phyloP scores from a whole-genome alignment of 2,888 invertebrate species.

The Trissonchulus sp. region DNA sequence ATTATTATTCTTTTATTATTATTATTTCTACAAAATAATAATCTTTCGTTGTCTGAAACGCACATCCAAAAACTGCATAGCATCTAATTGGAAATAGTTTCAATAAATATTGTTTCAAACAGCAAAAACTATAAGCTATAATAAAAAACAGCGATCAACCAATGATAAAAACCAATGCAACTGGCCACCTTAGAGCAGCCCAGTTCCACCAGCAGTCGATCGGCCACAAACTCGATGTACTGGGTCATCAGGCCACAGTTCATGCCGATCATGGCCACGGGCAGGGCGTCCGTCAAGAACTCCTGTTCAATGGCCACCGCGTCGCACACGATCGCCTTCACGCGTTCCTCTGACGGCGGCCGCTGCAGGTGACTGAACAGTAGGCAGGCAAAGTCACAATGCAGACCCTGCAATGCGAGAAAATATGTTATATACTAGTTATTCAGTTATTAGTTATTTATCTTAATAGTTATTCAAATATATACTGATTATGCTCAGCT shows the following conservation, averaged over 20 bases:
- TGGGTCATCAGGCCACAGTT: constrained; percentile 88
- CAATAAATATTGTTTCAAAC: too few species aligned
- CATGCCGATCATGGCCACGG: constrained; percentile 92
- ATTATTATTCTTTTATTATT: too few species aligned
- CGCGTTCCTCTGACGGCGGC: constrained; percentile 70
- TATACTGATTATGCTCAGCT: too few species aligned
- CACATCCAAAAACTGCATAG: too few species aligned
- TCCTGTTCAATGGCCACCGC: constrained; percentile 88
- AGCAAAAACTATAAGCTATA: too few species aligned
- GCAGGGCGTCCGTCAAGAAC: constrained; percentile 91
- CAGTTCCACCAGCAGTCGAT: constrained; percentile 79
- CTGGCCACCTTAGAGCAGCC: constrained; percentile 75
- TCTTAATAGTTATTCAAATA: not conserved
- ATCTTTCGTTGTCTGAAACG: too few species aligned
- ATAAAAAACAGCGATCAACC: too few species aligned
- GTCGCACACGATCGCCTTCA: constrained; percentile 76
- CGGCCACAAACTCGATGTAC: constrained; percentile 98
- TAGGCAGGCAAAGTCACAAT: constrained; percentile 96
- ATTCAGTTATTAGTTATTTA: not conserved
- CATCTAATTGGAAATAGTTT: too few species aligned
- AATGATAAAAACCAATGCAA: too few species aligned
- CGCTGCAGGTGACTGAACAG: constrained; percentile 92
- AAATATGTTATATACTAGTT: not conserved
- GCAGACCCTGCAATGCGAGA: constrained; percentile 68
- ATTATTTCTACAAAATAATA: too few species aligned